Conservation (phyloP, 2,888 invertebrate genomes). For the Noctua comes region DNA sequence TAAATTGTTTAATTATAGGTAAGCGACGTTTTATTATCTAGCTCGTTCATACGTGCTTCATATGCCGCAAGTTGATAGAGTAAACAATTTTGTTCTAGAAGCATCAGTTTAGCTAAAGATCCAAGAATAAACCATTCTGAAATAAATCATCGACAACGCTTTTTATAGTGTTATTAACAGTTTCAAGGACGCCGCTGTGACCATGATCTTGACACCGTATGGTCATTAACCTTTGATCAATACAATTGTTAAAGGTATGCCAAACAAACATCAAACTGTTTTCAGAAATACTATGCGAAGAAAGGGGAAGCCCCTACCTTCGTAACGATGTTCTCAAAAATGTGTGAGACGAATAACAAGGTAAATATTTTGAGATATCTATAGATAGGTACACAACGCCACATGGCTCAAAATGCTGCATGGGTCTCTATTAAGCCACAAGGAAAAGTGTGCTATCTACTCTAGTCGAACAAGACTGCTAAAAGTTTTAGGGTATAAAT, state of each 20-base stretch:
- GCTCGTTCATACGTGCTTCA: slow-evolving; percentile 26
- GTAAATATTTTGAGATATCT: background rate
- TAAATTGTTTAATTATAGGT: slow-evolving; percentile 64
- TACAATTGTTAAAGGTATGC: background rate
- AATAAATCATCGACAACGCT: background rate
- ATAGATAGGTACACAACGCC: background rate
- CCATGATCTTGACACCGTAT: slow-evolving; percentile 1
- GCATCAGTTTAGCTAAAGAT: background rate
- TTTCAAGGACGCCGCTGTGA: background rate
- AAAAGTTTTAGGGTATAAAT: background rate
- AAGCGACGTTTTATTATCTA: slow-evolving; percentile 54
- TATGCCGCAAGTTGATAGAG: slow-evolving; percentile 13
- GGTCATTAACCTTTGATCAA: background rate
- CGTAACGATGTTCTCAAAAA: background rate
- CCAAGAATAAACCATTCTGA: background rate
- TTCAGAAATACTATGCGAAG: background rate
- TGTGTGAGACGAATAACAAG: background rate
- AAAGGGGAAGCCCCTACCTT: background rate
- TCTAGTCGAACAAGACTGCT: background rate
- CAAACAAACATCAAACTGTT: background rate
- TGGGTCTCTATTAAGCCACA: too few species aligned
- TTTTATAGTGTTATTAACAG: background rate
- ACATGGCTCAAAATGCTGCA: background rate
- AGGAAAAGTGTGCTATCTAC: background rate
- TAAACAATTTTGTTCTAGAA: slow-evolving; percentile 18